Base-by-base conservation (phyloP, 1,140 invertebrate genomes). In the Delia radicum region DNA sequence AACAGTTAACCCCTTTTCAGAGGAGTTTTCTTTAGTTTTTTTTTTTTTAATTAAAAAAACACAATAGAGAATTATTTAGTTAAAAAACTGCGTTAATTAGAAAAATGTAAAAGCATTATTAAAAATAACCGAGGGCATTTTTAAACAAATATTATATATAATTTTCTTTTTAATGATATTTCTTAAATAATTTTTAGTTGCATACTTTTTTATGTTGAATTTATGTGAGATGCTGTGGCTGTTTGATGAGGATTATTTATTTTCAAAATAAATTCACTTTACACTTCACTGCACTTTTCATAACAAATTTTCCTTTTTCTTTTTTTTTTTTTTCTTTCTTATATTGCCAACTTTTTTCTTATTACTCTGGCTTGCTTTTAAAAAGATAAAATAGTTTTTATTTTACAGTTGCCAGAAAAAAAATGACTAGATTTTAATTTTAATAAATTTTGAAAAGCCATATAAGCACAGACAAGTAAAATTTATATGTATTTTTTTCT, bases 341-440 rank as follows among this genome's bases (percentile, higher is more conserved):
- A 46, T 73, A 27, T 61, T 46, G 71, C 46, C 37, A 73, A 61
- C 21, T 73, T 73, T 73, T 73, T 29, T 73, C 37, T 37, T n/a
- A 26, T 21, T 15, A 29, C 63, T 67, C 13, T 67, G 63, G 26
- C 26, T 69, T 28, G 29, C 65, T 33, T 31, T 42, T 42, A 15
- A 42, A 42, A 42, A 42, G 37, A 42, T 42, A 42, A 42, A 42
- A 42, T 15, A 67, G n/a, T 67, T 67, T 67, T 63, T 3, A 15
- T 28, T 13, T 65, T 65, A 42, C n/a, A 42, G 37, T 42, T 42
- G 37, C 37, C 37, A 42, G 37, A 13, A 42, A 42, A 13, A 42
- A 42, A 42, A 42, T 42, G 12, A 42, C 37, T 21, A 55, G 3
- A 55, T 46, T 46, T 46, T 46, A 3, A 3, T 46, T 13, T 46